Evolutionary conservation across 2,113 vertebrate species (phyloP).

Genomic region (Syngnathus floridae): DNA sequence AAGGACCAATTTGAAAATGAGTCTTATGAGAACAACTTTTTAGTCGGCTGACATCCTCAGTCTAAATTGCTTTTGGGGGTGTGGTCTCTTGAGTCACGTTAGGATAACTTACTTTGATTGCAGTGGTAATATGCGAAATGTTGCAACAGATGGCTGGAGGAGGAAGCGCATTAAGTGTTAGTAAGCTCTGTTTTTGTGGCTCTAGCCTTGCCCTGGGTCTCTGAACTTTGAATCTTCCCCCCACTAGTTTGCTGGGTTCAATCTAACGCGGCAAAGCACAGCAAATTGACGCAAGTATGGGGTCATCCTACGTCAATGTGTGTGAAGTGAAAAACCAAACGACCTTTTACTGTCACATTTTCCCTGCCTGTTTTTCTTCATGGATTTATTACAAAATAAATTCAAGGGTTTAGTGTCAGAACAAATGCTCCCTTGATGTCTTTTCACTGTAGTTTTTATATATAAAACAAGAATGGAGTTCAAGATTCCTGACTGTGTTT

Average conservation of each 20-base stretch:
- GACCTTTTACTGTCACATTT: constrained; percentile 11
- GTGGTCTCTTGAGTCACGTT: background rate
- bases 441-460: constrained; percentile 20
- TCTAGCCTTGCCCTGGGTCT: constrained; percentile 35
- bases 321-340: constrained; percentile 49
- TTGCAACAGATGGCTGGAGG: constrained; percentile 15
- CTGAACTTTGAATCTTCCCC: constrained; percentile 55
- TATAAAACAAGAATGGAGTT: background rate
- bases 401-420: constrained; percentile 38
- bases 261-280: constrained; percentile 19
- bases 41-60: background rate
- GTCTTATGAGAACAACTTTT: constrained; percentile 5
- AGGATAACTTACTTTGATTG: constrained; percentile 18
- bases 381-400: constrained; percentile 49
- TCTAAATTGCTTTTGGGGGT: background rate
- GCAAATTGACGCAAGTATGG: constrained; percentile 25
- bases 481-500: constrained; percentile 18
- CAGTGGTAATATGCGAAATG: constrained; percentile 46
- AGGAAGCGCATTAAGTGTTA: constrained; percentile 36
- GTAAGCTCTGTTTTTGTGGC: constrained; percentile 51
- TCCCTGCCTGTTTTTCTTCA: constrained; percentile 37
- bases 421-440: constrained; percentile 19
- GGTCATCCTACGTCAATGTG: constrained; percentile 39
- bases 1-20: constrained; percentile 18
- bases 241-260: constrained; percentile 38